Base-by-base conservation (phyloP, 2,113 vertebrate species). In the Neomonachus schauinslandi region DNA sequence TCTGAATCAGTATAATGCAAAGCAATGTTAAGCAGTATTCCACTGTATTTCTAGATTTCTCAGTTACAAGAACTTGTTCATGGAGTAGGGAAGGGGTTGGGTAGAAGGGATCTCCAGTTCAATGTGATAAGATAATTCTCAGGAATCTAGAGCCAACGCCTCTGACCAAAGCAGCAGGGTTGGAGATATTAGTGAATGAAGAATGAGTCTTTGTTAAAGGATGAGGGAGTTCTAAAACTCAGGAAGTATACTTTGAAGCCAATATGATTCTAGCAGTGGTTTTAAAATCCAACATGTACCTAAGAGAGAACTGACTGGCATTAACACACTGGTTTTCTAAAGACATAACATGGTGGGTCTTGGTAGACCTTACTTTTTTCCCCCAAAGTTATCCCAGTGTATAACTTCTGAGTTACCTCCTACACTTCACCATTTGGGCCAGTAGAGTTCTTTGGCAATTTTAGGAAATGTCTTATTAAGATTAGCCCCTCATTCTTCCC, bases 391-490 rank as follows among this genome's bases (percentile, higher is more conserved):
- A 80, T 74, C 42, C 11, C 42, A 83, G 8, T 4, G 85, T 89
- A 12, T 24, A 74, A 69, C 55, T 51, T 95, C 26, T 67, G 53
- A 93, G 81, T 51, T 91, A 16, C 57, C 26, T 49, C 57, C 22
- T 31, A 18, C 21, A 61, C 46, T 91, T 82, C 22, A 74, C 12
- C 67, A 72, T 69, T 87, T 59, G n/a, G 81, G 15, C 72, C 72
- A 6, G 21, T 88, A 80, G 55, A 67, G 2, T 90, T 87, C 92
- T 97, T 88, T 72, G 31, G 33, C 63, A 76, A 74, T 74, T 53
- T 74, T 71, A 59, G 49, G 59, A 95, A 71, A 39, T 97, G 65
- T 89, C 63, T 90, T 63, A 82, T 53, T 95, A 33, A 87, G 46
- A 18, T 79, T 21, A 3, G 26, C 67, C 9, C n/a, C 31, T 55